These are phyloP conservation scores for Cinclus mexicanus DNA, from an alignment of 2,113 vertebrate species.

Conservation along the genomic window DNA sequence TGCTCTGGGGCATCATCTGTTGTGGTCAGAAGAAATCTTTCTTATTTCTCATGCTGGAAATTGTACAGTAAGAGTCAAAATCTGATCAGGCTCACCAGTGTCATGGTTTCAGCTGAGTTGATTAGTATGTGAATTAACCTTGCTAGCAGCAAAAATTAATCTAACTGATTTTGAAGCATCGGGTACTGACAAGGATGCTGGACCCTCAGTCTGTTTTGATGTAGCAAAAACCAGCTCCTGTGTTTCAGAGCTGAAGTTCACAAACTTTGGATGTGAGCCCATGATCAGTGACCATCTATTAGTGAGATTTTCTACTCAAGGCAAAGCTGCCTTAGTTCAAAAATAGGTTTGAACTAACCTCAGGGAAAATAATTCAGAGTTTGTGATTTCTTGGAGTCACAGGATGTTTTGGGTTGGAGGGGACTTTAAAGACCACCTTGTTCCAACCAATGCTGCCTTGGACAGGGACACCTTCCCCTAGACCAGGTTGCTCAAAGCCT, in stretches of 20 bases:
- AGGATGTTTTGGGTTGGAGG: background rate
- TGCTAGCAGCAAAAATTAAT: conserved; percentile 10
- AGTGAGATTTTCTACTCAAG: background rate
- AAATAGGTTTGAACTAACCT: background rate
- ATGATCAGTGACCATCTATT: background rate
- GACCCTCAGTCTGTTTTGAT: background rate
- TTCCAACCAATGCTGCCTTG: background rate
- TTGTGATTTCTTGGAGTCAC: background rate
- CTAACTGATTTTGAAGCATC: background rate
- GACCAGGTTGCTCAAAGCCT: background rate
- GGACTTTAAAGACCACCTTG: background rate
- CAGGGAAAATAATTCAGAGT: background rate
- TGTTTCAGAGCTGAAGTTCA: background rate
- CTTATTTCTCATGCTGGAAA: background rate
- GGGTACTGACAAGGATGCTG: background rate
- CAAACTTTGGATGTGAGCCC: background rate
- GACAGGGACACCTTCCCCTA: background rate
- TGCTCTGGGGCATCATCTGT: background rate
- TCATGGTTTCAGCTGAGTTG: background rate
- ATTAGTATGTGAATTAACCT: conserved; percentile 4
- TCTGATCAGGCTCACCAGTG: background rate
- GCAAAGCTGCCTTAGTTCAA: background rate
- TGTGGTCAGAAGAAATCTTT: conserved; percentile 21
- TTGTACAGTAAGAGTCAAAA: conserved; percentile 15
- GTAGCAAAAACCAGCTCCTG: background rate